Evolutionary conservation across 2,113 vertebrate species (phyloP).

Genomic region (Cygnus buccinator): DNA sequence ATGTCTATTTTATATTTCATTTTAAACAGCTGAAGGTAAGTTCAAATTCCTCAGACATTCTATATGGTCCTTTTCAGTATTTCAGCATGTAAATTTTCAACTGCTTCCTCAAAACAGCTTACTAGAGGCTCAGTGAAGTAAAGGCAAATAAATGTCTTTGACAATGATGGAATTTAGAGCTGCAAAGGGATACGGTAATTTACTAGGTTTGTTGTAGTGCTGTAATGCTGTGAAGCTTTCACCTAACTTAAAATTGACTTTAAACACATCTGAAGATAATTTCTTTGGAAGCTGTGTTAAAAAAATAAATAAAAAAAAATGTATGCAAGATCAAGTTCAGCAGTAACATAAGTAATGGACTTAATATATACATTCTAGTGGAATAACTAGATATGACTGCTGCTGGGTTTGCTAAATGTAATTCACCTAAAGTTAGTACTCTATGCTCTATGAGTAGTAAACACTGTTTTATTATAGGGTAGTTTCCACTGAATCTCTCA

Average conservation of each 20-base stretch:
- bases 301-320: background rate
- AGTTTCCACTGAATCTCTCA: background rate
- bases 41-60: background rate
- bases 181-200: background rate
- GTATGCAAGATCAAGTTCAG: background rate
- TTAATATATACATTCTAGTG: background rate
- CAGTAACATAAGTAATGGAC: background rate
- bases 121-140: conserved; percentile 3
- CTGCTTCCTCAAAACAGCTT: conserved; percentile 9
- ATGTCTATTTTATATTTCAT: background rate
- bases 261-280: background rate
- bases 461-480: background rate
- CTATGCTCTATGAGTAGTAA: background rate
- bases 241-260: background rate
- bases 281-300: background rate
- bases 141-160: conserved; percentile 33
- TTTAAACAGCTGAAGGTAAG: background rate
- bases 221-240: background rate
- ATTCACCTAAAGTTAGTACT: background rate
- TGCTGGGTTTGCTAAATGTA: background rate
- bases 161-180: conserved; percentile 26
- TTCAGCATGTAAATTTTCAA: conserved; percentile 14
- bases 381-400: background rate
- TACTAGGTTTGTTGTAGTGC: background rate
- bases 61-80: background rate